Evolutionary conservation across 2,113 vertebrate species (phyloP), one percentile per base, ranked within the genome.

Genomic region (Embiotoca jacksoni): DNA sequence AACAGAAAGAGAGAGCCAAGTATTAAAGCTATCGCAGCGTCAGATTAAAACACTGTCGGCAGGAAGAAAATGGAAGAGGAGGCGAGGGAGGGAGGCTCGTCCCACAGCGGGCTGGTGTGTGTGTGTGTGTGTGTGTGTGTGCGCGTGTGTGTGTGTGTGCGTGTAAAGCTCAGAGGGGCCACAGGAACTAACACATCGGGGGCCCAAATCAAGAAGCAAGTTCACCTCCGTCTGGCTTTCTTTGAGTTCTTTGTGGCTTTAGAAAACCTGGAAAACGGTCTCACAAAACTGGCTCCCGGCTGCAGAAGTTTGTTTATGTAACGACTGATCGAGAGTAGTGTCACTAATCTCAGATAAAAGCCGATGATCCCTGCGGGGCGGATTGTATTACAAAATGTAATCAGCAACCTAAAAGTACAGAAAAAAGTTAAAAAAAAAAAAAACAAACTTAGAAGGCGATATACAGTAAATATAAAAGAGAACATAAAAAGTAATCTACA

Each of bases 21-120:
- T 79, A 82, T 90, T 94, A 94, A 94, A 95, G 91, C 94, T 94
- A 90, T 94, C 59, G 6, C 57, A 92, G 84, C 67, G 83, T 88
- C 82, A 77, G 78, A 91, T 84, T 79, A 86, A 85, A 83, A 89
- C 71, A 87, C 73, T 49, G 72, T 73, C 11, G 46, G 69, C 72
- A 71, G 75, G 75, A 62, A 68, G 72, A 60, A 31, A 58, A 84
- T 16, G 61, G 62, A 81, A 63, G 67, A 75, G 76, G 33, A 53
- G 57, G 32, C 9, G 37, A 53, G 50, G 58, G 39, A 52, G 54
- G 65, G 62, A 80, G 63, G 68, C 70, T 54, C 75, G 66, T 57
- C 69, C 64, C 83, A 83, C 81, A 81, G 91, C 4, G 10, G 9
- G 41, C 13, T 8, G 9, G 39, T 41, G 41, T 44, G 41, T 44